A percentile compares a stretch with the other conserved stretches of the same genome.
Evolutionary conservation across 2,888 invertebrate genomes (phyloP).

Genomic region (Onchidella celtica): DNA sequence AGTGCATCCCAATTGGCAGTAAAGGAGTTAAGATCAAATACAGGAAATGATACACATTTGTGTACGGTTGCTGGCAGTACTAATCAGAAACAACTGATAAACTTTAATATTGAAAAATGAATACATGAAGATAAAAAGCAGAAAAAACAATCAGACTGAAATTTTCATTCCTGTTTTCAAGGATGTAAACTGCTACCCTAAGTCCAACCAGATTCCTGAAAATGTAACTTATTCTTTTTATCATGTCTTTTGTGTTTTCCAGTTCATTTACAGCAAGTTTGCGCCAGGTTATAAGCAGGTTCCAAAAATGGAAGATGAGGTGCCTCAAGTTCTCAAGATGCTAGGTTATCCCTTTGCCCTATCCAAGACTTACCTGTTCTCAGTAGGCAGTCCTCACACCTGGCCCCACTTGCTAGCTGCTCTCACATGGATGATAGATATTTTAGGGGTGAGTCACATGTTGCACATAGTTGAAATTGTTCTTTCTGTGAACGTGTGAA

Average conservation of each 20-base stretch:
- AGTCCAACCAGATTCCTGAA: no score
- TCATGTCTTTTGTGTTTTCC: conserved; percentile 53
- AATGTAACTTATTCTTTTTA: no score
- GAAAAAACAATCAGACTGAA: no score
- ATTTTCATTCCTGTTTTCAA: no score
- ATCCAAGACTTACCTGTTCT: conserved; percentile 73
- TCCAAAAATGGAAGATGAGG: conserved; percentile 74
- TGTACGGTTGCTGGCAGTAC: no score
- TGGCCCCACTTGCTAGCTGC: conserved; percentile 76
- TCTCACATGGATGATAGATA: conserved; percentile 71
- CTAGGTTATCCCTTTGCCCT: conserved; percentile 76
- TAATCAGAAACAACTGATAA: no score
- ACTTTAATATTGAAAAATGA: no score
- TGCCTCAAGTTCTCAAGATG: conserved; percentile 71
- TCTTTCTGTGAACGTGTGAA: background rate
- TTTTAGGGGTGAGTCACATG: conserved; percentile 63
- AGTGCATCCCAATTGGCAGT: no score
- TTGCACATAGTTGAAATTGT: background rate
- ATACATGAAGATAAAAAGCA: no score
- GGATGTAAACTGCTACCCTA: no score
- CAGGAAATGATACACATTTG: no score
- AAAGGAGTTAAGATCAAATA: no score
- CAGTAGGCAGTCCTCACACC: conserved; percentile 75
- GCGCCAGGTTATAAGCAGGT: conserved; percentile 66
- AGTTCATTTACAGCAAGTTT: conserved; percentile 72